Percentiles rank a stretch among this genome's conserved stretches.
Conservation (phyloP, 2,113 vertebrate genomes). For the Notechis scutatus region DNA sequence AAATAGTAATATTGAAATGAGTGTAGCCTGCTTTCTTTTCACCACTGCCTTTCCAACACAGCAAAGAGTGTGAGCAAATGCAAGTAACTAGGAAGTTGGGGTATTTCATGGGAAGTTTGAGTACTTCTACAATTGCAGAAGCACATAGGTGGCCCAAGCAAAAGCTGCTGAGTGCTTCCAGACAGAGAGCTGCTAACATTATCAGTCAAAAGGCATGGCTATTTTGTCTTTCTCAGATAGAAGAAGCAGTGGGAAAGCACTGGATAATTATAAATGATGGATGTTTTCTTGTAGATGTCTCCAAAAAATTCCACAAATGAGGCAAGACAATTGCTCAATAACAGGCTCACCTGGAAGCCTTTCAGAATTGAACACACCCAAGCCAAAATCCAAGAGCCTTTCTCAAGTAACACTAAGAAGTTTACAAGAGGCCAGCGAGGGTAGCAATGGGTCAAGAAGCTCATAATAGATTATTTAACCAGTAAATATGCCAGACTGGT, state of each 20-base stretch:
- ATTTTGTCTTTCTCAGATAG: background rate
- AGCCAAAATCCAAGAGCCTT: background rate
- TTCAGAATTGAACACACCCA: background rate
- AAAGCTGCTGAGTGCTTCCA: background rate
- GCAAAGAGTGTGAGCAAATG: background rate
- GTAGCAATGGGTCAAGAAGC: background rate
- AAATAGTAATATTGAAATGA: background rate
- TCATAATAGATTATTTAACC: background rate
- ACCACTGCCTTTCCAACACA: background rate
- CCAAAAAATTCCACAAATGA: background rate
- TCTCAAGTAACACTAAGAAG: slow-evolving; percentile 1
- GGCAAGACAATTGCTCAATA: background rate
- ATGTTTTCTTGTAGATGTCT: background rate
- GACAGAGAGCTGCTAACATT: background rate
- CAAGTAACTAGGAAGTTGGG: background rate
- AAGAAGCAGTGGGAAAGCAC: background rate
- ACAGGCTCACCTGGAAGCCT: background rate
- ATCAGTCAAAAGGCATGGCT: background rate
- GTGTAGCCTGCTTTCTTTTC: background rate
- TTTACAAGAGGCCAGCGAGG: background rate
- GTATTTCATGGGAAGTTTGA: background rate
- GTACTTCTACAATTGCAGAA: background rate
- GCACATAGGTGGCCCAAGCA: background rate
- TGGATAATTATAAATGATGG: background rate
- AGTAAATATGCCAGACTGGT: background rate